phyloP scores from a whole-genome alignment of 2,113 vertebrate genomes.

The Trichomycterus rosablanca region DNA sequence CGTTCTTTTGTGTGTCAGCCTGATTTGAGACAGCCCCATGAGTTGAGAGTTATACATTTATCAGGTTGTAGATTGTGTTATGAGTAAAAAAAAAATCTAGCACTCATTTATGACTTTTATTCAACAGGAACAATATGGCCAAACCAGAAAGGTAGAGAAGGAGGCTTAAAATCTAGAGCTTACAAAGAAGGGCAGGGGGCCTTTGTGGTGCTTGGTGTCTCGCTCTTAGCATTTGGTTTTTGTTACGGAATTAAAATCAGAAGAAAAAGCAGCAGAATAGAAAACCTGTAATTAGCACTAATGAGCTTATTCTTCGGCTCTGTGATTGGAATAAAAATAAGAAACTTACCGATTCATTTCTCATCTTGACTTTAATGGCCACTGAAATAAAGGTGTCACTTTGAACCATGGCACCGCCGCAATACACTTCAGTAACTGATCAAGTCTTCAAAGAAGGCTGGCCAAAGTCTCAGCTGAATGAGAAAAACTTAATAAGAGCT shows the following conservation, averaged over 20 bases:
- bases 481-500: conserved; percentile 64
- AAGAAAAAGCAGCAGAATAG: conserved; percentile 51
- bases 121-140: conserved; percentile 37
- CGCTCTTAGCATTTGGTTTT: conserved; percentile 39
- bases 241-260: conserved; percentile 51
- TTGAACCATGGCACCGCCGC: conserved; percentile 56
- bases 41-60: conserved; percentile 9
- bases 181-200: conserved; percentile 19
- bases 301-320: conserved; percentile 60
- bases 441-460: conserved; percentile 66
- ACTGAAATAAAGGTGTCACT: conserved; percentile 59
- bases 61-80: not conserved
- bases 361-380: conserved; percentile 55
- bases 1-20: not conserved
- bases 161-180: conserved; percentile 38
- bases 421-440: conserved; percentile 65
- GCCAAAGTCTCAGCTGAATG: conserved; percentile 50
- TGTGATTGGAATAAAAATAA: conserved; percentile 59
- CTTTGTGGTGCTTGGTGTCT: conserved; percentile 13
- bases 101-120: conserved; percentile 43
- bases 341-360: conserved; percentile 54
- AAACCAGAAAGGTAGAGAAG: conserved; percentile 22
- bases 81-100: conserved; percentile 38
- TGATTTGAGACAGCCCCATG: not conserved
- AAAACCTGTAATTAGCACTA: conserved; percentile 62